Evolutionary conservation across 2,797 vertebrate genomes (phyloP), one percentile per base, ranked within the genome.

Genomic region (Sebastes dallii): DNA sequence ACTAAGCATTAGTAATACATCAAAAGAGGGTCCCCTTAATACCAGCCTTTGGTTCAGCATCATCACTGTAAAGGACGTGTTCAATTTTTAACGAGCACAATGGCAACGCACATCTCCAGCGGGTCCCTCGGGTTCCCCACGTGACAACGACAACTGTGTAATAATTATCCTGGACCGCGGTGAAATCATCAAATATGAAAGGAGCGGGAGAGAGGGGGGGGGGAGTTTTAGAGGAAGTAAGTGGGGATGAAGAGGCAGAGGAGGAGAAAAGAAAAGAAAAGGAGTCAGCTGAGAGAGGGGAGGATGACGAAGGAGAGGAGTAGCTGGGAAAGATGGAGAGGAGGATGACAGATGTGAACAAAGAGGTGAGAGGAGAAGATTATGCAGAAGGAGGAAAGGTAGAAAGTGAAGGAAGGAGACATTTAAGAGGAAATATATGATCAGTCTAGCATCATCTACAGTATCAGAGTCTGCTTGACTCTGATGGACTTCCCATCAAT

Each of bases 141-240:
- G 77, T 83, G 86, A 88, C 77, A 67, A 67, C n/a, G 70, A 79
- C 72, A 46, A 82, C 80, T 77, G 70, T 75, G 86, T 88, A 71
- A 90, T 86, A 86, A 89, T 90, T 88, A 89, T 80, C 78, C 78
- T n/a, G 82, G 81, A 83, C 55, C 1, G 58, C 66, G 62, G 71
- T 20, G 60, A 75, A 73, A 58, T 88, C 90, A 93, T 93, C 59
- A 94, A 94, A 93, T 93, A 94, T 93, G 86, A 78, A 94, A 84
- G 61, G 61, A 64, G 56, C 2, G 1, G 36, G 83, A 34, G 54
- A 65, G 39, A 12, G 24, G 27, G 9, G 24, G 18, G 9, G 36
- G 36, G 36, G 1, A 1, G 36, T 50, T 75, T 82, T 61, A 52
- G 50, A 72, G 61, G 54, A 50, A 50, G 54, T 55, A 36, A 7